Evolutionary conservation across 2,797 vertebrate genomes (phyloP), one percentile per base, ranked within the genome.

Genomic region (Gallinago solitaria): DNA sequence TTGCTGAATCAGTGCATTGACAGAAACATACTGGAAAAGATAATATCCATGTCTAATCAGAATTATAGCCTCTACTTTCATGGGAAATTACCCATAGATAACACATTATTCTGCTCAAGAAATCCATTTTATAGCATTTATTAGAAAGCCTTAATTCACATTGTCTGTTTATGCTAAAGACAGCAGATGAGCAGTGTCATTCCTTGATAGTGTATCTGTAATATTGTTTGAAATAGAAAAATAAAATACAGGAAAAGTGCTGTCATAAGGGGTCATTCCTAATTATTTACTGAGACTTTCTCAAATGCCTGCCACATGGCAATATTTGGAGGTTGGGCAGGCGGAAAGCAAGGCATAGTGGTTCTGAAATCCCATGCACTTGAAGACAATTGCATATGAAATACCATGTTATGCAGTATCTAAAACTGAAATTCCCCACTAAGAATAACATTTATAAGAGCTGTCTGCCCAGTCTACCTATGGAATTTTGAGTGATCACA

Each of bases 1-100:
- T 92, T 97, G 92, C 92, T 91, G 90, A 93, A 96, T 96, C 92
- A 90, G 88, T 93, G 32, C 67, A 90, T 59, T 89, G 93, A 93
- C 90, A 94, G 67, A 94, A 95, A 85, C 68, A 74, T 57, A 84
- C 78, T 82, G 81, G 78, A 92, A 92, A 96, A 95, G 74, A 94
- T 74, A 93, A 89, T 89, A 89, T 87, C 78, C 83, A 84, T 61
- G 39, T 84, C 78, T 96, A 89, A 95, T 92, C 90, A 92, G 92
- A 96, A 85, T 90, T 84, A 87, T 35, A 89, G 60, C 76, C 64
- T 82, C 83, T 90, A 70, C 45, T 95, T 93, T 90, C 81, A 90
- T 77, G 78, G 71, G 71, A 89, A 96, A 97, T 94, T 95, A 80
- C 81, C 67, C 78, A 80, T 47, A 84, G 86, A 89, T 77, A 92